Evolutionary conservation across 1,140 invertebrate genomes (phyloP).

Genomic region (Papilio machaon): DNA sequence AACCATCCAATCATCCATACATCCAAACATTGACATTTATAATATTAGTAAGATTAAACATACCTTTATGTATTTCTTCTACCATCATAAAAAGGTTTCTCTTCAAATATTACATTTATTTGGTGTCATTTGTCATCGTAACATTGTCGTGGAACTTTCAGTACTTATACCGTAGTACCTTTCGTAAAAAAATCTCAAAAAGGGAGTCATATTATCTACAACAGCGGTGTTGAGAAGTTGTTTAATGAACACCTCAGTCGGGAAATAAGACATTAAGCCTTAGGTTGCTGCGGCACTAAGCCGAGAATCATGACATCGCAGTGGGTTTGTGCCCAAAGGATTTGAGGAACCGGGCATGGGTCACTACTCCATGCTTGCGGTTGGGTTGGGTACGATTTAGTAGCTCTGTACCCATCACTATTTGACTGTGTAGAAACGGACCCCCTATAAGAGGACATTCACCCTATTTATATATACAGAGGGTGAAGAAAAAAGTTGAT

Average conservation of each 20-base stretch:
- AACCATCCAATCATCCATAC: too few relatives aligned
- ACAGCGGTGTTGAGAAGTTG: slow-evolving; percentile 4
- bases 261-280: neutral
- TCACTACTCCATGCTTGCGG: slow-evolving; percentile 8
- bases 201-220: slow-evolving; percentile 13
- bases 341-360: neutral
- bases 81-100: too few relatives aligned
- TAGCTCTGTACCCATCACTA: slow-evolving; percentile 14
- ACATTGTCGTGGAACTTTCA: too few relatives aligned
- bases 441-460: neutral
- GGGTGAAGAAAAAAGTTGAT: neutral
- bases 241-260: neutral
- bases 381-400: neutral
- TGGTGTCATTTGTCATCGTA: too few relatives aligned
- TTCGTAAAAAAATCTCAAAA: neutral
- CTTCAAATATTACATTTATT: too few relatives aligned
- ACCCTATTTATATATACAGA: neutral
- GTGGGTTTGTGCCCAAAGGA: neutral
- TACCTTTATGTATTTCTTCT: too few relatives aligned
- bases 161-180: neutral
- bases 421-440: slow-evolving; percentile 1
- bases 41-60: too few relatives aligned
- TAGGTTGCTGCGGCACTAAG: neutral
- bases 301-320: neutral
- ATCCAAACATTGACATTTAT: too few relatives aligned